Evolutionary conservation across 2,113 vertebrate species (phyloP), one percentile per base, ranked within the genome.

Genomic region (Mugil cephalus): DNA sequence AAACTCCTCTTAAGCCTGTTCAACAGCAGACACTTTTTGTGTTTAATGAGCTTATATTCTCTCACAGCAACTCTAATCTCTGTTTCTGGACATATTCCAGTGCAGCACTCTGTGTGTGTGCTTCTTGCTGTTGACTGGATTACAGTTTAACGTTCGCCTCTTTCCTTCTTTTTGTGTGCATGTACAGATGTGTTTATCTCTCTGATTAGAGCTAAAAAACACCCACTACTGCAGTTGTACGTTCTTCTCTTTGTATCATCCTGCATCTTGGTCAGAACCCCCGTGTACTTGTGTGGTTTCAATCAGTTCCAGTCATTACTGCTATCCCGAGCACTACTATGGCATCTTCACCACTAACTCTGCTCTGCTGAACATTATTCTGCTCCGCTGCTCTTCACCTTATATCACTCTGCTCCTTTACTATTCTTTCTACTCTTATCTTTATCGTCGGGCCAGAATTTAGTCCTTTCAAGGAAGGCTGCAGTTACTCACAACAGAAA

Each of bases 31-130:
- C 86, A 74, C 75, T 88, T 91, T 93, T 84, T 90, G 88, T 87
- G 76, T 89, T 91, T 93, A 94, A 93, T 93, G 89, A 93, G 92
- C 88, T 93, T 87, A 91, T 82, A 86, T 93, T 92, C 88, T 89
- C 84, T 84, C 78, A 68, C 72, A 70, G 74, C 74, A 83, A 87
- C 82, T 87, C 88, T 93, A 92, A 93, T 93, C 91, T 84, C 82
- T 85, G 58, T 76, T 85, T 92, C 89, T 94, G 88, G 89, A 91
- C 83, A 69, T 74, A 77, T 90, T 94, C 93, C 91, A 91, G 66
- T 62, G 3, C 55, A 59, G 52, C 64, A 65, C 88, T 91, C 79
- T 64, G 56, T 63, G 59, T 21, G 63, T 69, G 62, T 77, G 45
- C 38, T 51, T 73, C 51, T 38, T 47, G 14, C 34, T 40, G 51